A percentile compares a stretch with the other conserved stretches of the same genome.
Conservation (phyloP, 2,888 invertebrate genomes). For the Geophilus truncorum region DNA sequence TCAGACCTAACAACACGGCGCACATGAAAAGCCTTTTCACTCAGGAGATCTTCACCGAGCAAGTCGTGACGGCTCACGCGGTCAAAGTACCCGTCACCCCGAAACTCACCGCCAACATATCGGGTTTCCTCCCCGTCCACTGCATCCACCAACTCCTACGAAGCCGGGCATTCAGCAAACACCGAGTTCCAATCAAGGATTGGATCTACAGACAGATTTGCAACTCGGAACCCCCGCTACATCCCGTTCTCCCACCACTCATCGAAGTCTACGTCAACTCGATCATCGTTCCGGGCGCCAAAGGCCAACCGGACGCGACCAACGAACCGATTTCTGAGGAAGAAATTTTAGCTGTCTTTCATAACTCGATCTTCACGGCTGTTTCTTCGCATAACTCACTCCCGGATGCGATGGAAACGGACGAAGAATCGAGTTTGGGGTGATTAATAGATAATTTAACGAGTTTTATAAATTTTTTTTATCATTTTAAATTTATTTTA, state of each 20-base stretch:
- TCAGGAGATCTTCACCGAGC: conserved; percentile 94
- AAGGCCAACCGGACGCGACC: conserved; percentile 67
- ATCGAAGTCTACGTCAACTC: conserved; percentile 94
- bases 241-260: conserved; percentile 84
- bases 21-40: conserved; percentile 90
- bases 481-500: too few species aligned
- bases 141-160: conserved; percentile 93
- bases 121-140: conserved; percentile 89
- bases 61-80: conserved; percentile 91
- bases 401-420: conserved; percentile 37
- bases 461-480: too few species aligned
- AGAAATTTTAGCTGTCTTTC: conserved; percentile 78
- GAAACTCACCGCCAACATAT: conserved; percentile 77
- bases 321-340: conserved; percentile 88
- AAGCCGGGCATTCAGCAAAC: conserved; percentile 89
- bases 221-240: conserved; percentile 79
- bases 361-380: conserved; percentile 43
- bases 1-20: conserved; percentile 77
- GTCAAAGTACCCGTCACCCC: conserved; percentile 92
- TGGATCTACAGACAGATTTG: conserved; percentile 96
- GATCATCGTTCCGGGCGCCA: conserved; percentile 57
- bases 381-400: neutral
- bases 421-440: conserved; percentile 32
- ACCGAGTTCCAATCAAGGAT: conserved; percentile 90
- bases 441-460: too few species aligned